Conservation (phyloP, 2,113 vertebrate genomes). For the Ammodytes dubius region DNA sequence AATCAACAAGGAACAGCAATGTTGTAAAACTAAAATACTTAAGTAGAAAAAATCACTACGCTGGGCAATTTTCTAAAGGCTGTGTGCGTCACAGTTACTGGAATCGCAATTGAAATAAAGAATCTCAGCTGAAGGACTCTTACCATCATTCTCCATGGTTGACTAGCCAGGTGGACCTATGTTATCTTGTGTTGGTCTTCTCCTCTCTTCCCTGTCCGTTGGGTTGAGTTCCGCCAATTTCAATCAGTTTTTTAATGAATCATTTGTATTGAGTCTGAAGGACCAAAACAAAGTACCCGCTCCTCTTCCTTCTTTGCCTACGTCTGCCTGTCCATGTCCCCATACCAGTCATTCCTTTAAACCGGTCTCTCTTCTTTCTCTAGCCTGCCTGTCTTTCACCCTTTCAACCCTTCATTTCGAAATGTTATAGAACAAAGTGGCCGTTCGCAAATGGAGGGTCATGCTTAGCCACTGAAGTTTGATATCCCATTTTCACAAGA, state of each 20-base stretch:
- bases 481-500: too few relatives aligned
- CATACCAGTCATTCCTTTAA: conserved; percentile 74
- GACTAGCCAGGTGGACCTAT: not conserved
- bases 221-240: not conserved
- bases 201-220: conserved; percentile 14
- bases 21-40: not conserved
- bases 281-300: conserved; percentile 2
- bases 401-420: conserved; percentile 12
- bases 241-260: not conserved
- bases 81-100: not conserved
- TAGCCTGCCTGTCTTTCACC: not conserved
- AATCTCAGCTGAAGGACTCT: conserved; percentile 38
- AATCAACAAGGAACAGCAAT: not conserved
- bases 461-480: too few relatives aligned
- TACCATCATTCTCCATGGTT: conserved; percentile 76
- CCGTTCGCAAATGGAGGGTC: conserved; percentile 9
- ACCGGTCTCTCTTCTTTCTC: conserved; percentile 69
- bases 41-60: not conserved
- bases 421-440: not conserved
- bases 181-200: conserved; percentile 12
- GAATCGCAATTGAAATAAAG: conserved; percentile 5
- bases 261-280: conserved; percentile 6
- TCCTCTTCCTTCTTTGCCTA: conserved; percentile 9
- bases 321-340: conserved; percentile 47
- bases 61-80: not conserved